Conservation (phyloP, 2,113 vertebrate genomes). For the Macroglossus sobrinus region DNA sequence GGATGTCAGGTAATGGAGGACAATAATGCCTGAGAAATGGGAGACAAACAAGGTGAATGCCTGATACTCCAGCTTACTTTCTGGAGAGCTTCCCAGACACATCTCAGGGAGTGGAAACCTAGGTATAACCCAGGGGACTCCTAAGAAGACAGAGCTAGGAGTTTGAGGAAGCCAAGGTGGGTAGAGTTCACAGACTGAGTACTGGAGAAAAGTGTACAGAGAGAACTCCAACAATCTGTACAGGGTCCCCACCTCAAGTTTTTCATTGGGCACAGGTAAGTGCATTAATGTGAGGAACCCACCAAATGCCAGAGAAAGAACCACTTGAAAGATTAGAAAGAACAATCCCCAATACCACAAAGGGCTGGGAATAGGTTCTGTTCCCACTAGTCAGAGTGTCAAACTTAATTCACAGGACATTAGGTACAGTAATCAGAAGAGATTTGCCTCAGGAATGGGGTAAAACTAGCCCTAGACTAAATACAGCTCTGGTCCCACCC, state of each 20-base stretch:
- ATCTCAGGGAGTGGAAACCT: neutral
- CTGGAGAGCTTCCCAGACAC: neutral
- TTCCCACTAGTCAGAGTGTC: neutral
- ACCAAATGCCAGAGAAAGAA: neutral
- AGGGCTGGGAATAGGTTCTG: neutral
- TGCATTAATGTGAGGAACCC: neutral
- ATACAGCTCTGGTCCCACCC: neutral
- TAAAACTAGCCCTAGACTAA: neutral
- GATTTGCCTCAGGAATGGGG: neutral
- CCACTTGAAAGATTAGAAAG: neutral
- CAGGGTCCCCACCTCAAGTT: neutral
- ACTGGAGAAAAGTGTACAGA: neutral
- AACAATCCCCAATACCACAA: neutral
- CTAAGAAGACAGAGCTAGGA: neutral
- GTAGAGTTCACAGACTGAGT: neutral
- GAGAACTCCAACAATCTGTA: neutral
- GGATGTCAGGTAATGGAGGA: neutral
- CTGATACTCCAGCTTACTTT: neutral
- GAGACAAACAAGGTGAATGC: neutral
- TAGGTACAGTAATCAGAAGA: neutral
- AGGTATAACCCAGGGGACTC: neutral
- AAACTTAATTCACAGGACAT: neutral
- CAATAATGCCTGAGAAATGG: neutral
- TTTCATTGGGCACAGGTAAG: neutral
- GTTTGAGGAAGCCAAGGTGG: neutral